Conservation (phyloP, 2,113 vertebrate species). For the Serilophus lunatus region DNA sequence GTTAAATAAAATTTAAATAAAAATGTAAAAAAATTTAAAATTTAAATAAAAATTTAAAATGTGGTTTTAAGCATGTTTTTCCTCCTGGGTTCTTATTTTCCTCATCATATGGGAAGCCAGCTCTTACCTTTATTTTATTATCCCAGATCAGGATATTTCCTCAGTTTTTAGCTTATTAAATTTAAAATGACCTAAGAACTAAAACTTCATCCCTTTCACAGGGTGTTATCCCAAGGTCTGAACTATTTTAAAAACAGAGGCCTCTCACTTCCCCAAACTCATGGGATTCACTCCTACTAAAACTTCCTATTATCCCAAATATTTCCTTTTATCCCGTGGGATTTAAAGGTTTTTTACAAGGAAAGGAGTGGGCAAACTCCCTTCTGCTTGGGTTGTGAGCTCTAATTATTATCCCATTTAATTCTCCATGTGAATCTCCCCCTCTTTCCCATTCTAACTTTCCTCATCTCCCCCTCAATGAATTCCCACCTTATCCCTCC, state of each 20-base stretch:
- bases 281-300: background rate
- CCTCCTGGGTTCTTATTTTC: background rate
- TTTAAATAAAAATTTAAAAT: rapidly evolving
- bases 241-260: background rate
- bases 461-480: background rate
- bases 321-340: background rate
- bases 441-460: background rate
- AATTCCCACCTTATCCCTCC: background rate
- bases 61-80: background rate
- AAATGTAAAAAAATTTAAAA: too few relatives aligned
- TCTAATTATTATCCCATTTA: background rate
- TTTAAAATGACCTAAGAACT: background rate
- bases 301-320: background rate
- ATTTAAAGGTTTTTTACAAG: background rate
- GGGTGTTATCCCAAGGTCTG: background rate
- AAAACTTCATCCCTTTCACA: background rate
- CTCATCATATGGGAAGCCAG: background rate
- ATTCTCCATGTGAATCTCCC: background rate
- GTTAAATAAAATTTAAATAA: too few relatives aligned
- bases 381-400: background rate
- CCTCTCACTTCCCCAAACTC: background rate
- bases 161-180: background rate
- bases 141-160: background rate
- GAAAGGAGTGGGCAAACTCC: background rate
- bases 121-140: background rate